Evolutionary conservation across 2,888 invertebrate species (phyloP), one percentile per base, ranked within the genome.

Genomic region (Drosophila falleni): DNA sequence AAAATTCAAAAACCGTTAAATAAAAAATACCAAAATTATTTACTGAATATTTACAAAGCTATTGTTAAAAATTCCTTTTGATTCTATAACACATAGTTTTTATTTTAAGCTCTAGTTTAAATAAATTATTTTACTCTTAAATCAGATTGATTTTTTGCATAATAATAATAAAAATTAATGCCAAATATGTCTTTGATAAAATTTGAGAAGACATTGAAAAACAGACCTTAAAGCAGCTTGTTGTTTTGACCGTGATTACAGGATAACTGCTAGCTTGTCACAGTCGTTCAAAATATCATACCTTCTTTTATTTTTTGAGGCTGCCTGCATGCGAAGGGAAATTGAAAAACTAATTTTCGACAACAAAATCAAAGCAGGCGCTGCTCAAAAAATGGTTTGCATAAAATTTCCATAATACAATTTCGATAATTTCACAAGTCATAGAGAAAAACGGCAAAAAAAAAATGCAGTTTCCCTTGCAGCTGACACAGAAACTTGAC

Each of bases 361-460:
- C 81, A 79, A 81, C 71, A 81, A 85, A 80, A 85, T 80, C 78
- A 81, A 75, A 61, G 78, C 74, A 74, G 61, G 51, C 77, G 58
- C 60, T 66, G 66, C 60, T 55, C 62, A 66, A 65, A 81, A 80
- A 74, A 69, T 64, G 71, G 63, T 72, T 85, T 89, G 87, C 84
- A 89, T 83, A 71, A 81, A 87, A 89, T 89, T 89, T 87, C 81
- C 87, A 85, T 85, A 85, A 89, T 77, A 79, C 70, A 83, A 89
- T 87, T 89, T 89, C 89, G 87, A 85, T 85, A 89, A 85, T 87
- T 89, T 85, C 63, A 54, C 55, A 73, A 79, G 77, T 78, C 70
- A 16, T 42, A 66, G 44, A 23, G 29, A 55, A 42, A 10, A 47
- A 31, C 23, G 53, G 44, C 35, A 11, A 55, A 58, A 62, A 49